Conservation (phyloP, 2,888 invertebrate species). For the Eustalomyia histrio region DNA sequence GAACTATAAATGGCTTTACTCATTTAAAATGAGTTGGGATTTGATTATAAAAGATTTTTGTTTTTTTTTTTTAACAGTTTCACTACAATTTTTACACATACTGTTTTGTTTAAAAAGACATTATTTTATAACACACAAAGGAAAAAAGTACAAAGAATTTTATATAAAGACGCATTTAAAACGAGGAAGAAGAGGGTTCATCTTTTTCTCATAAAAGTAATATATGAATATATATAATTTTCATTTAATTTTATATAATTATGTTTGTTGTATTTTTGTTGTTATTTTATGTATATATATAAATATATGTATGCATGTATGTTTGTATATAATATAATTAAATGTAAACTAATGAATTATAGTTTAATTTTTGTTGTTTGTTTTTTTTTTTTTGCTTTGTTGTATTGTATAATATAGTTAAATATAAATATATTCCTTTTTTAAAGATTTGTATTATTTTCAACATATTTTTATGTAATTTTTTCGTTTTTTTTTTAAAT, state of each 20-base stretch:
- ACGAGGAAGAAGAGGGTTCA: neutral
- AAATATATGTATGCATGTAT: slow-evolving; percentile 31
- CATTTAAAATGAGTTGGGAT: no score
- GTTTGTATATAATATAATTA: slow-evolving; percentile 2
- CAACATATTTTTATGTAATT: slow-evolving; percentile 40
- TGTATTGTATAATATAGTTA: slow-evolving; percentile 51
- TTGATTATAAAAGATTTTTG: no score
- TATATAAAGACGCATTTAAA: slow-evolving; percentile 32
- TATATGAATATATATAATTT: slow-evolving; percentile 1
- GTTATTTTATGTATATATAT: slow-evolving; percentile 17
- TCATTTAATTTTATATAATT: slow-evolving; percentile 4
- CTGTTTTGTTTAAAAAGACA: neutral
- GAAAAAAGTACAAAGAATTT: neutral
- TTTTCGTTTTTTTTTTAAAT: slow-evolving; percentile 26
- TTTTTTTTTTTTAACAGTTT: no score
- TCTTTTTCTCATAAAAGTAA: slow-evolving; percentile 5
- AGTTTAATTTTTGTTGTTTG: slow-evolving; percentile 39
- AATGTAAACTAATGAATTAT: slow-evolving; percentile 57
- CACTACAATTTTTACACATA: neutral
- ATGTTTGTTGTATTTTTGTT: slow-evolving; percentile 9
- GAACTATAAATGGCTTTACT: no score
- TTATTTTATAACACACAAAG: neutral
- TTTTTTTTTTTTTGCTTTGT: slow-evolving; percentile 26
- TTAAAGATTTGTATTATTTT: slow-evolving; percentile 43
- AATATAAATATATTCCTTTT: slow-evolving; percentile 61